Percentiles rank a stretch among this genome's conserved stretches.
These are phyloP conservation scores for Sipha flava DNA, from an alignment of 1,140 invertebrate genomes.

Conservation along the genomic window DNA sequence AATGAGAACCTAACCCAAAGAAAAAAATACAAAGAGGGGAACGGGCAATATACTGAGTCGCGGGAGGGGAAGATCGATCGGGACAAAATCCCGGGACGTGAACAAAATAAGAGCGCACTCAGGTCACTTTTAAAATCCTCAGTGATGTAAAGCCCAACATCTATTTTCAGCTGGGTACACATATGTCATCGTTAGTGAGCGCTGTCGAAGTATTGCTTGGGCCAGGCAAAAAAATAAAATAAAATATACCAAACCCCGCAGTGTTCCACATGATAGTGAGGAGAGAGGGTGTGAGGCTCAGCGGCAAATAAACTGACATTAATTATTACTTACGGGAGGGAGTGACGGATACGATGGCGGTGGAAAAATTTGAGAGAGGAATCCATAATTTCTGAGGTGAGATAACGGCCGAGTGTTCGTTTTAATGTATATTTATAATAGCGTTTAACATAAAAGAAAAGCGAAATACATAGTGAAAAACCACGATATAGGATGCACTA, in stretches of 20 bases:
- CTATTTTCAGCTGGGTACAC: neutral
- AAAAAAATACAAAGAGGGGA: neutral
- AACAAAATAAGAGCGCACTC: neutral
- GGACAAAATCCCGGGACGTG: neutral
- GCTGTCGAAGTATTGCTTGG: neutral
- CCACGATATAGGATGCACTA: neutral
- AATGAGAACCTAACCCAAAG: neutral
- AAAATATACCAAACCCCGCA: neutral
- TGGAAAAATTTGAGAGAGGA: neutral
- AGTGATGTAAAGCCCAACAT: neutral
- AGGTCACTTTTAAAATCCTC: constrained; percentile 1
- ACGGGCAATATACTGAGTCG: neutral
- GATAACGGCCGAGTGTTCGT: neutral
- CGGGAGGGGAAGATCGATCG: neutral
- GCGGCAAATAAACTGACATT: neutral
- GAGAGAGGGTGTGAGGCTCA: neutral
- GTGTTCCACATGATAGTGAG: neutral
- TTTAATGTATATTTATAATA: neutral
- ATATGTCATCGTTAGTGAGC: constrained; percentile 19
- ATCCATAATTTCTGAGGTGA: neutral
- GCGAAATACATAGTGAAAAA: neutral
- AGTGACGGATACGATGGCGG: neutral
- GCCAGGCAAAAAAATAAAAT: neutral
- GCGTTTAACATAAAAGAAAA: neutral
- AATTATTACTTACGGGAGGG: neutral